A percentile compares a stretch with the other conserved stretches of the same genome.
These are phyloP conservation scores for Dromas ardeola DNA, from an alignment of 2,113 vertebrate species.

Conservation along the genomic window DNA sequence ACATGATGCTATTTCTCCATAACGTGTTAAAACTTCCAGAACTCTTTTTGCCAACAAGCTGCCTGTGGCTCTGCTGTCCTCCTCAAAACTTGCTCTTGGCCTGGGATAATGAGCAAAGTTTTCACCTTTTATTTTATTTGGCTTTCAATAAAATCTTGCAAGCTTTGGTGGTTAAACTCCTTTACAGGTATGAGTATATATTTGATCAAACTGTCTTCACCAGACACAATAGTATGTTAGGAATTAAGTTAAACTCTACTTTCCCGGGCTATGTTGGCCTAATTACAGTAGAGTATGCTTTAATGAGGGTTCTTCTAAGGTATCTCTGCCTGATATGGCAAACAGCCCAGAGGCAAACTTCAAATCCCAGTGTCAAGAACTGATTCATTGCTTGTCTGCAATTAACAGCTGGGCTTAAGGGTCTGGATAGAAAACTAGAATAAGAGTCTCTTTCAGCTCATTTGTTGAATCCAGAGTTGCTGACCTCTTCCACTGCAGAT, in stretches of 20 bases:
- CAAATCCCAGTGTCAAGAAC: background rate
- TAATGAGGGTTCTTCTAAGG: slow-evolving; percentile 29
- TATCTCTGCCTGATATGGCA: background rate
- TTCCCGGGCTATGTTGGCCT: background rate
- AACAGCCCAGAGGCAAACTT: slow-evolving; percentile 13
- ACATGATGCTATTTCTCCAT: background rate
- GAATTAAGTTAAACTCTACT: slow-evolving; percentile 14
- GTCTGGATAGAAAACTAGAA: background rate
- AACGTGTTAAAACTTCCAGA: background rate
- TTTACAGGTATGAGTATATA: background rate
- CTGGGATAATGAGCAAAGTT: background rate
- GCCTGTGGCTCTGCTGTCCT: background rate
- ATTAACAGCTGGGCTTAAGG: background rate
- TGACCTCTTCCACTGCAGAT: background rate
- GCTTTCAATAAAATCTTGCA: background rate
- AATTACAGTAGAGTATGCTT: slow-evolving; percentile 6
- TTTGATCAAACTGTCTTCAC: background rate
- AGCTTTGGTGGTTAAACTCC: background rate
- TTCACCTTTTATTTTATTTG: background rate
- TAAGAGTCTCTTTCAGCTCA: background rate
- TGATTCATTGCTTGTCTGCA: slow-evolving; percentile 28
- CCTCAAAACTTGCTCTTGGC: background rate
- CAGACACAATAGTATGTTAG: background rate
- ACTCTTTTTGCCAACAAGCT: background rate
- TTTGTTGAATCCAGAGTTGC: background rate